Percentiles rank a stretch among this genome's conserved stretches.
These are phyloP conservation scores for Dolichoris vasculosae DNA, from an alignment of 1,140 invertebrate genomes.

Conservation along the genomic window DNA sequence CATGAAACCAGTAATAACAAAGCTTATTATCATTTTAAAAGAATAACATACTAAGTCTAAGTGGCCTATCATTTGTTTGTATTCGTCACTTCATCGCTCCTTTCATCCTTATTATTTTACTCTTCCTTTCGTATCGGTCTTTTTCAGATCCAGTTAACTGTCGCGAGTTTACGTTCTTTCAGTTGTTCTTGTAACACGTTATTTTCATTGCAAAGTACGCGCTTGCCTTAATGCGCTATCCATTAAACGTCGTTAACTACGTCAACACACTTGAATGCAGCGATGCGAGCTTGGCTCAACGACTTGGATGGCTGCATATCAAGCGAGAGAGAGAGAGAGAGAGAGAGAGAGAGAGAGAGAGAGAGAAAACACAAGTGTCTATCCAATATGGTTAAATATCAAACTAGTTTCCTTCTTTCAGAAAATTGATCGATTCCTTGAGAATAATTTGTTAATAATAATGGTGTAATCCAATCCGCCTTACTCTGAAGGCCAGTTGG, in stretches of 20 bases:
- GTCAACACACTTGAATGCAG: conserved; percentile 56
- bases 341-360: neutral
- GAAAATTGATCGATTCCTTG: conserved; percentile 34
- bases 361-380: neutral
- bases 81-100: neutral
- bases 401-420: neutral
- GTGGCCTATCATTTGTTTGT: too few relatives aligned
- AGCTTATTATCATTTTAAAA: neutral
- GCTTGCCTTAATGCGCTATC: conserved; percentile 31
- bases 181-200: neutral
- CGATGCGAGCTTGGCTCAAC: conserved; percentile 33
- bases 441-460: conserved; percentile 32
- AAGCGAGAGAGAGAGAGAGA: neutral
- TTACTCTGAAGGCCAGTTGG: neutral
- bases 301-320: neutral
- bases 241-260: conserved; percentile 58
- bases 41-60: too few relatives aligned
- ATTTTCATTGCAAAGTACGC: conserved; percentile 57
- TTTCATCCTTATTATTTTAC: neutral
- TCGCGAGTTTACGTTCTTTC: conserved; percentile 9
- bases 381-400: conserved; percentile 28
- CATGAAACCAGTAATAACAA: neutral
- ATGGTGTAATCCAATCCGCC: neutral
- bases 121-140: neutral
- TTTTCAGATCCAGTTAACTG: neutral